phyloP scores from a whole-genome alignment of 2,888 invertebrate species.

The Lamproptera curius region DNA sequence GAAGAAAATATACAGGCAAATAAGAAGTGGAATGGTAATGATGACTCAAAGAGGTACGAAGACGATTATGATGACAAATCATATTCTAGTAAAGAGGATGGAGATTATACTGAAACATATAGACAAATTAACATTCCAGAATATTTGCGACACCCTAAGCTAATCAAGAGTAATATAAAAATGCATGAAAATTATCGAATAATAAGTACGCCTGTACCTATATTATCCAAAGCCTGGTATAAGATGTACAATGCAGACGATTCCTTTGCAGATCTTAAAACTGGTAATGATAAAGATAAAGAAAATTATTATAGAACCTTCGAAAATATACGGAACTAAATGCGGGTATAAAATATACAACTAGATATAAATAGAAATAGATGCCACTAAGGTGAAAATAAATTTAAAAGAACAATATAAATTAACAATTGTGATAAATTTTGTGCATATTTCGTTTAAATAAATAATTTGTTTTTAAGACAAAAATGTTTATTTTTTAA shows the following conservation, averaged over 20 bases:
- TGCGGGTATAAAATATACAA: no score
- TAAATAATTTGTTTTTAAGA: background rate
- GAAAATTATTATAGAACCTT: background rate
- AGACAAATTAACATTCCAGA: background rate
- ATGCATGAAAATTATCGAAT: background rate
- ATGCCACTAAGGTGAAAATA: no score
- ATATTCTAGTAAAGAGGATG: background rate
- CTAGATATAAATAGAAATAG: no score
- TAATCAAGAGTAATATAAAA: background rate
- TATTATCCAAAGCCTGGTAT: background rate
- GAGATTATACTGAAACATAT: background rate
- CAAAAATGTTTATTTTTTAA: no score
- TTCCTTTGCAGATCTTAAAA: background rate
- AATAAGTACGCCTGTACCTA: background rate
- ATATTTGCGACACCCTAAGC: background rate
- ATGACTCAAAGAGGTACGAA: slow-evolving; percentile 1
- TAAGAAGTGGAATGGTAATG: background rate
- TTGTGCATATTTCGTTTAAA: background rate
- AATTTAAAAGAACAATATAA: background rate
- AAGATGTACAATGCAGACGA: background rate
- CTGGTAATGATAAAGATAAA: background rate
- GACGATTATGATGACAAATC: background rate
- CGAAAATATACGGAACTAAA: background rate
- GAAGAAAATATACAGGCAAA: slow-evolving; percentile 3
- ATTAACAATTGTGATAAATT: background rate